Conservation (phyloP, 1,140 invertebrate species). For the Aphelenchoides besseyi region DNA sequence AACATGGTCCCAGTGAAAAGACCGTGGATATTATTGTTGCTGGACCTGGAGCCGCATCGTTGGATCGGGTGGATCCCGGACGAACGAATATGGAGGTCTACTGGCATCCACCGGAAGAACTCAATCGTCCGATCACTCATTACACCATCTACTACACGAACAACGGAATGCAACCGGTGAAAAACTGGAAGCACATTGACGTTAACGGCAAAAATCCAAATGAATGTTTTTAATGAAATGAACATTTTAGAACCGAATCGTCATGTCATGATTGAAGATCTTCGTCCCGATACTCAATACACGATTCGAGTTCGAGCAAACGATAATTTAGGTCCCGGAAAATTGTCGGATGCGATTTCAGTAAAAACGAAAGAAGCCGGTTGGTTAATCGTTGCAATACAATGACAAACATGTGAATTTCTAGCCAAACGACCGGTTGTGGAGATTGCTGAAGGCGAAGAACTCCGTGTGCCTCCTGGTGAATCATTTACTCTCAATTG, state of each 20-base stretch:
- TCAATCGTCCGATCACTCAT: conserved; percentile 58
- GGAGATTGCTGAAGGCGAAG: conserved; percentile 53
- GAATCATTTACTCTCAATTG: conserved; percentile 51
- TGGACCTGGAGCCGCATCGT: conserved; percentile 50
- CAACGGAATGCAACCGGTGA: conserved; percentile 55
- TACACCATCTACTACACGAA: conserved; percentile 62
- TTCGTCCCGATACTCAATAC: conserved; percentile 53
- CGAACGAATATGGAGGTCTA: conserved; percentile 49
- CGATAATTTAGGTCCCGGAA: conserved; percentile 57
- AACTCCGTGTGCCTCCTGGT: conserved; percentile 52
- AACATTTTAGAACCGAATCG: conserved; percentile 46
- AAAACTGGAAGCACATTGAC: conserved; percentile 52
- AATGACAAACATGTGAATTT: conserved; percentile 24
- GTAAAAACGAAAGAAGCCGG: conserved; percentile 54
- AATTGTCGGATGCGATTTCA: conserved; percentile 56
- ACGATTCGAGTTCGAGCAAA: conserved; percentile 60
- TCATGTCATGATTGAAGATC: conserved; percentile 42
- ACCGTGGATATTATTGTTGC: conserved; percentile 50
- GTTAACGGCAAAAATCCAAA: conserved; percentile 44
- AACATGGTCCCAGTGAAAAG: conserved; percentile 42
- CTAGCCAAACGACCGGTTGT: conserved; percentile 52
- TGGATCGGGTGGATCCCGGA: conserved; percentile 46
- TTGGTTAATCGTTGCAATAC: conserved; percentile 8
- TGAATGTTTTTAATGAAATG: not conserved
- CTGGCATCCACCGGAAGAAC: conserved; percentile 58